phyloP scores from a whole-genome alignment of 2,888 invertebrate genomes.

The Gibbula magus region DNA sequence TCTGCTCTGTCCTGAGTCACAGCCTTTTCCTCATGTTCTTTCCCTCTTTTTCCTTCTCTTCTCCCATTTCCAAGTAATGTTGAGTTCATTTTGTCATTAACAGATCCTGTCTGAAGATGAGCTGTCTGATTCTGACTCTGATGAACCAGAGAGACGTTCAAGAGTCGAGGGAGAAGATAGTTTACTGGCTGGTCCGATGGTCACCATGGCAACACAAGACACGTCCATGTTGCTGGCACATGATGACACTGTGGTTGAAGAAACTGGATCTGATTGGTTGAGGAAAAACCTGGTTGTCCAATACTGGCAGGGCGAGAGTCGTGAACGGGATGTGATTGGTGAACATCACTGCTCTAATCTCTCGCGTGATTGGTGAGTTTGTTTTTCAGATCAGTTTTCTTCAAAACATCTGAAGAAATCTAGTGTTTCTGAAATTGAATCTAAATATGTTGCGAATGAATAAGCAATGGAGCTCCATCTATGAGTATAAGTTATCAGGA shows the following conservation, averaged over 20 bases:
- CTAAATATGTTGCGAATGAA: too few relatives aligned
- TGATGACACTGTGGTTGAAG: conserved; percentile 31
- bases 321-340: conserved; percentile 27
- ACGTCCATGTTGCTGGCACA: conserved; percentile 33
- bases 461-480: too few relatives aligned
- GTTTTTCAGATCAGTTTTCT: background rate
- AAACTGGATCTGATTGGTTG: conserved; percentile 58
- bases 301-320: conserved; percentile 67
- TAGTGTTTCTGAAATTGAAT: too few relatives aligned
- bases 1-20: too few relatives aligned
- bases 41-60: too few relatives aligned
- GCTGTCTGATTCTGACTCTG: conserved; percentile 4
- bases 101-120: conserved; percentile 4
- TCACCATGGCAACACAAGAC: background rate
- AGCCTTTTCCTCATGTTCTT: too few relatives aligned
- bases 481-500: too few relatives aligned
- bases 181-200: background rate
- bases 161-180: conserved; percentile 6
- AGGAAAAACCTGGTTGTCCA: conserved; percentile 60
- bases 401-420: too few relatives aligned
- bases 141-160: conserved; percentile 4
- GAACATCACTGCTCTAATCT: conserved; percentile 42
- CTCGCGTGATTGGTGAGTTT: conserved; percentile 44
- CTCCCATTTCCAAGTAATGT: too few relatives aligned
- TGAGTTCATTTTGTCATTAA: background rate